These are phyloP conservation scores for Rhimphoctona megacephalus DNA, from an alignment of 2,888 invertebrate species.

Conservation along the genomic window DNA sequence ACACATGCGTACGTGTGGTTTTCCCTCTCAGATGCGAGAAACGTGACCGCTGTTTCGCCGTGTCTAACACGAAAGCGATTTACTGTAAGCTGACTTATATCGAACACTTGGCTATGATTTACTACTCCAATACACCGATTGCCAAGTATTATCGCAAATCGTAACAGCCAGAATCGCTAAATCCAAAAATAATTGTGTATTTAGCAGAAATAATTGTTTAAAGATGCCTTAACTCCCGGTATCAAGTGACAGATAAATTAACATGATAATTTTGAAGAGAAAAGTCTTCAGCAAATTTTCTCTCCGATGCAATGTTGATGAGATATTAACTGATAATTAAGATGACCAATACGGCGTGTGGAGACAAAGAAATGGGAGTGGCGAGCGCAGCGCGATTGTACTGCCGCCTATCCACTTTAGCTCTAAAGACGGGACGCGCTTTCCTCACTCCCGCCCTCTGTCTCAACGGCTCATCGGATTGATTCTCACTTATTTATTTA, in stretches of 20 bases:
- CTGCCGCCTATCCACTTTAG: too few species aligned
- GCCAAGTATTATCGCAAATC: background rate
- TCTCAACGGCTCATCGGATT: background rate
- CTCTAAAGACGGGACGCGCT: too few species aligned
- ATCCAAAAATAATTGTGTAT: background rate
- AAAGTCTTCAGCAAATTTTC: too few species aligned
- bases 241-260: too few species aligned
- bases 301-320: background rate
- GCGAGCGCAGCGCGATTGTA: too few species aligned
- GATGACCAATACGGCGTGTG: background rate
- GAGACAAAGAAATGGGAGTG: too few species aligned
- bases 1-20: constrained; percentile 47
- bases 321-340: background rate
- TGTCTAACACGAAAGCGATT: constrained; percentile 37
- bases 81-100: background rate
- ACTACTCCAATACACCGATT: background rate
- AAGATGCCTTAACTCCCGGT: background rate
- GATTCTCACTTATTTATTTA: background rate
- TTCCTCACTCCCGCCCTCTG: too few species aligned
- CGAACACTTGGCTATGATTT: constrained; percentile 13
- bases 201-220: background rate
- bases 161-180: background rate
- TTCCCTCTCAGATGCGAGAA: constrained; percentile 68
- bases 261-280: too few species aligned
- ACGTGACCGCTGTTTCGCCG: constrained; percentile 55